phyloP scores from a whole-genome alignment of 2,113 vertebrate genomes.

The Hemiprocne comata region DNA sequence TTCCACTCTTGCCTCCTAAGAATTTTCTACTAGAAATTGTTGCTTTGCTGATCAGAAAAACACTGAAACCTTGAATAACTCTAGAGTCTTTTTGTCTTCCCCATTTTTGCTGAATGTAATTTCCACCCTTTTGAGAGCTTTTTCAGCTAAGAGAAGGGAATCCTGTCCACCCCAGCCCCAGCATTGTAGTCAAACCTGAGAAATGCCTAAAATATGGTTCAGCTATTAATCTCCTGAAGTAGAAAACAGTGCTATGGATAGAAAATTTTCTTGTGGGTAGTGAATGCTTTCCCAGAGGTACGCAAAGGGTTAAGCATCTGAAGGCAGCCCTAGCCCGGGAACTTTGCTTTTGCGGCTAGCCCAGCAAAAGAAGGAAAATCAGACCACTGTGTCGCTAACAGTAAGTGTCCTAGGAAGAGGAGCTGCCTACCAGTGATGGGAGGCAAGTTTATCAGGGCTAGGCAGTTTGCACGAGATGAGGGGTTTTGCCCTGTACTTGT shows the following conservation, averaged over 20 bases:
- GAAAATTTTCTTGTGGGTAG: neutral
- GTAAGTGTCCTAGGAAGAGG: neutral
- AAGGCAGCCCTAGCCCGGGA: constrained; percentile 10
- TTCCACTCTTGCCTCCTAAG: neutral
- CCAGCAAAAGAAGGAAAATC: neutral
- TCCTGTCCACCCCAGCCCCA: neutral
- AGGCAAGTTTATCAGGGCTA: neutral
- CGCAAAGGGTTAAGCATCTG: constrained; percentile 69
- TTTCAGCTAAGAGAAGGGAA: neutral
- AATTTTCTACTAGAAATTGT: neutral
- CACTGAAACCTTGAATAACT: neutral
- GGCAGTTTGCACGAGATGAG: neutral
- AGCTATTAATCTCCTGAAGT: constrained; percentile 19
- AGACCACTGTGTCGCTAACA: neutral
- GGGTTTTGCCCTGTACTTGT: constrained; percentile 22
- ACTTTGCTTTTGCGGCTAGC: neutral
- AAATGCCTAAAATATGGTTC: constrained; percentile 23
- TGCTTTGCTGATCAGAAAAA: neutral
- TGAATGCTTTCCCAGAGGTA: neutral
- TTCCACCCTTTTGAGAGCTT: neutral
- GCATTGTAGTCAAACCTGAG: neutral
- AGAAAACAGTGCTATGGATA: constrained; percentile 1
- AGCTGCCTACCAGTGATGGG: neutral
- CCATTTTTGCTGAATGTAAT: neutral
- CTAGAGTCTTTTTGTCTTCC: neutral